Base-by-base conservation (phyloP, 2,113 vertebrate genomes). In the Etia nguti region DNA sequence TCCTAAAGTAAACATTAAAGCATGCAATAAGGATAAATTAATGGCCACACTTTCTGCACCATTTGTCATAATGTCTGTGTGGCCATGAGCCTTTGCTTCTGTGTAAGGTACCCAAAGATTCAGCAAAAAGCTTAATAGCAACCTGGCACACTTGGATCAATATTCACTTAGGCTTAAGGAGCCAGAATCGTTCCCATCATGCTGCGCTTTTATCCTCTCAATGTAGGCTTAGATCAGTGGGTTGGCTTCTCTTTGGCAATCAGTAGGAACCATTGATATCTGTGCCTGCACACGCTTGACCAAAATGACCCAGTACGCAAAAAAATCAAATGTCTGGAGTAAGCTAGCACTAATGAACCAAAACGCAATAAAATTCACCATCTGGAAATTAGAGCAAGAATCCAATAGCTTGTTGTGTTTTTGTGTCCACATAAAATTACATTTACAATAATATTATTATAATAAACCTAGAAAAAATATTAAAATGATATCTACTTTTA, bases 141-240 rank as follows among this genome's bases (percentile, higher is more conserved):
- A 82, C 62, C 90, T 38, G 60, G 90, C 89, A 88, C 86, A 81
- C 83, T 90, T 54, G 62, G 93, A 95, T 95, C 95, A 95, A 95
- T 96, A 96, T 94, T 95, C 91, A 91, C 90, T 95, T 94, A 89
- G 73, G 88, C 88, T 94, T 93, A 95, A 92, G 89, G 86, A 88
- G 86, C 81, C 84, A 91, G 59, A 95, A 92, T 92, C 88, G 91
- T 90, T 93, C 50, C 81, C 46, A 77, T 83, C 93, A 88, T 88
- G 92, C 87, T 91, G 92, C 20, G 86, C 82, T 92, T 92, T 94
- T 89, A 93, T 94, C 92, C 88, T 77, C 80, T 91, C 84, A 70
- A 86, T 86, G 79, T 90, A 84, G 88, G 88, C 34, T 81, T 65
- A 86, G 68, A 86, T 86, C 83, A 79, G 87, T 11, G 3, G 80